These are phyloP conservation scores for Drosophila aff. DNA, from an alignment of 1,140 invertebrate genomes.

Conservation along the genomic window DNA sequence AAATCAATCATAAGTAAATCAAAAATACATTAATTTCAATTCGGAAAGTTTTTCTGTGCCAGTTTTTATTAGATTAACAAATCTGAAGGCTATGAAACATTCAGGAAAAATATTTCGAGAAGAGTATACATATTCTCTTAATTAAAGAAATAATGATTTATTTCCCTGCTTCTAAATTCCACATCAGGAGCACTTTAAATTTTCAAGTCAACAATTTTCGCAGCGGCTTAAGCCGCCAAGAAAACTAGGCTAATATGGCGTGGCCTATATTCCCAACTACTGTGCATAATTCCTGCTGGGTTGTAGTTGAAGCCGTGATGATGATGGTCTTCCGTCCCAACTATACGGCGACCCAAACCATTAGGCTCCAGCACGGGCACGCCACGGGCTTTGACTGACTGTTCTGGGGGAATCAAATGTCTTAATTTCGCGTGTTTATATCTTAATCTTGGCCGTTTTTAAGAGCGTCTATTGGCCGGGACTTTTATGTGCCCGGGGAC, in stretches of 20 bases:
- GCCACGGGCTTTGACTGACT: slow-evolving; percentile 20
- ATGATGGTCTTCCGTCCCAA: slow-evolving; percentile 9
- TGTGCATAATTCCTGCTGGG: slow-evolving; percentile 13
- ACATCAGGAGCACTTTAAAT: background rate
- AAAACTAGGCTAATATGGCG: slow-evolving; percentile 36
- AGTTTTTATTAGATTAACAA: no score
- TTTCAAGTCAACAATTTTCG: background rate
- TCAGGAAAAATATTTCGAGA: no score
- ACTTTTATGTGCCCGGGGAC: slow-evolving; percentile 33
- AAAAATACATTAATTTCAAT: no score
- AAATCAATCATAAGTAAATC: no score
- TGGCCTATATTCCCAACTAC: slow-evolving; percentile 34
- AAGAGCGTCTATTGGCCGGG: slow-evolving; percentile 46
- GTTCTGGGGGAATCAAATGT: slow-evolving; percentile 41
- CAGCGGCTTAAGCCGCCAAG: background rate
- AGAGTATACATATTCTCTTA: no score
- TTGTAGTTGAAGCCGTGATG: slow-evolving; percentile 3
- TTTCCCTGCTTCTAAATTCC: background rate
- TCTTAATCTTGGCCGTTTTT: slow-evolving; percentile 59
- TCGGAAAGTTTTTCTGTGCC: no score
- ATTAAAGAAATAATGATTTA: background rate
- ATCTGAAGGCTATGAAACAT: background rate
- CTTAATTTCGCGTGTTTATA: slow-evolving; percentile 61
- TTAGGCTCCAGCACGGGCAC: slow-evolving; percentile 6
- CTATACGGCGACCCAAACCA: slow-evolving; percentile 1